Percentiles rank a stretch among this genome's conserved stretches.
Conservation (phyloP, 2,888 invertebrate genomes). For the Cotesia congregata region DNA sequence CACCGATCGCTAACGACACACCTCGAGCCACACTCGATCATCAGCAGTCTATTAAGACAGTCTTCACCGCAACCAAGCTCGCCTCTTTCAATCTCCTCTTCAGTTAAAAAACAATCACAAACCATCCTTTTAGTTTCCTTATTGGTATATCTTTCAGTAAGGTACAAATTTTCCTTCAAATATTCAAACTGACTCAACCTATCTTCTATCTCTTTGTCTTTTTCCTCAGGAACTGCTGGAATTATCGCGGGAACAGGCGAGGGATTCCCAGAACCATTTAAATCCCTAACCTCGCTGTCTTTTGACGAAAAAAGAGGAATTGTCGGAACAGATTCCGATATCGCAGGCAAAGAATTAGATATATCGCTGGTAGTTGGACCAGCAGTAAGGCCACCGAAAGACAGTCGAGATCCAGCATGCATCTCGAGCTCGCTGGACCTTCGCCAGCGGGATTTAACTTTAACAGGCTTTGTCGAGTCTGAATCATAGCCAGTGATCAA, state of each 20-base stretch:
- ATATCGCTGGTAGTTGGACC: constrained; percentile 62
- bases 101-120: constrained; percentile 93
- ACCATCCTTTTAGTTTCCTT: constrained; percentile 94
- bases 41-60: constrained; percentile 95
- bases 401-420: constrained; percentile 59
- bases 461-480: constrained; percentile 77
- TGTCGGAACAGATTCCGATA: constrained; percentile 28
- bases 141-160: constrained; percentile 83
- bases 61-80: constrained; percentile 94
- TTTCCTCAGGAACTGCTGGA: constrained; percentile 72
- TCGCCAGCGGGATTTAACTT: constrained; percentile 85
- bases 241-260: constrained; percentile 54
- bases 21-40: constrained; percentile 96
- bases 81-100: constrained; percentile 88
- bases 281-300: neutral
- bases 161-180: constrained; percentile 88
- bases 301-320: neutral
- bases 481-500: constrained; percentile 62
- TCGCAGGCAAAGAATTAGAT: constrained; percentile 39
- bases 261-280: neutral
- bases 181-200: constrained; percentile 83
- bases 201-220: constrained; percentile 73
- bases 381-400: constrained; percentile 64
- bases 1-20: constrained; percentile 93
- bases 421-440: constrained; percentile 83